phyloP scores from a whole-genome alignment of 2,113 vertebrate species.

The Burhinus bistriatus region DNA sequence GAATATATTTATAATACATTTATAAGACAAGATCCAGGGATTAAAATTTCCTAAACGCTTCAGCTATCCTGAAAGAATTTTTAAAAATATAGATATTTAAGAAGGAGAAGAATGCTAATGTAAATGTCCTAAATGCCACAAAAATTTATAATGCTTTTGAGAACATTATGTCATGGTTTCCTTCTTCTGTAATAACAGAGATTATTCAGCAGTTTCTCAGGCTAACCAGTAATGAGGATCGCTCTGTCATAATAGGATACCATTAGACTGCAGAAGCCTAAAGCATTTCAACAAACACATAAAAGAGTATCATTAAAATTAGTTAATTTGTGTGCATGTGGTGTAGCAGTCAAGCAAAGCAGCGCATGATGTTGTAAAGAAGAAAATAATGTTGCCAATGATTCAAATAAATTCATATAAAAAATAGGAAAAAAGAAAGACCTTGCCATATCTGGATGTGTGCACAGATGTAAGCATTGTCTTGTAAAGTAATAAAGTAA shows the following conservation, averaged over 20 bases:
- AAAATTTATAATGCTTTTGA: neutral
- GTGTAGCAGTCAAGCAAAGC: neutral
- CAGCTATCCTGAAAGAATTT: neutral
- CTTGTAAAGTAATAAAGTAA: neutral
- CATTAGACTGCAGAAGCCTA: neutral
- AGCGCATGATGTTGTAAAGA: neutral
- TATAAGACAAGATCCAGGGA: neutral
- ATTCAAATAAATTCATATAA: neutral
- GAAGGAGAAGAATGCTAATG: neutral
- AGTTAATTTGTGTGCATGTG: neutral
- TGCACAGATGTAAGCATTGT: neutral
- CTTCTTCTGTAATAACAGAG: neutral
- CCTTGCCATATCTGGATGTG: neutral
- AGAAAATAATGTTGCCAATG: neutral
- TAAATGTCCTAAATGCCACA: neutral
- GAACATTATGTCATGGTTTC: neutral
- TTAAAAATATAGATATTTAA: neutral
- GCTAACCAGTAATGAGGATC: neutral
- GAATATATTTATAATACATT: neutral
- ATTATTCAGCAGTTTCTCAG: neutral
- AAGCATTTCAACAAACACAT: neutral
- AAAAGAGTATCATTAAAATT: neutral
- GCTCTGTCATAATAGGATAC: neutral
- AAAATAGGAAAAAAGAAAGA: accelerated
- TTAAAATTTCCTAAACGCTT: neutral